Evolutionary conservation across 2,797 vertebrate species (phyloP).

Genomic region (Tragelaphus oryx): DNA sequence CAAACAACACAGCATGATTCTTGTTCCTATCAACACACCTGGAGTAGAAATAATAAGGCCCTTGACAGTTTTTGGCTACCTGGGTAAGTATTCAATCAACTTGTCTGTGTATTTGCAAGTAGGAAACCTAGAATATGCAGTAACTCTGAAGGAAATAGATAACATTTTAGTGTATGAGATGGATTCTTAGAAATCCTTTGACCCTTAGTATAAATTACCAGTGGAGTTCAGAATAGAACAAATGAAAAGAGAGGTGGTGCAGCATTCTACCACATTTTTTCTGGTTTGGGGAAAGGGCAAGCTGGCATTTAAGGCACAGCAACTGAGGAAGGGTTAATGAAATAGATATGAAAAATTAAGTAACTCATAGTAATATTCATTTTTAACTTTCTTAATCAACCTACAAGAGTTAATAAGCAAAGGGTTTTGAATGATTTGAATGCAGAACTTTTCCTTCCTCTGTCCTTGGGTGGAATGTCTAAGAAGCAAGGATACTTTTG

Average conservation of each 20-base stretch:
- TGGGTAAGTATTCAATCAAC: conserved; percentile 82
- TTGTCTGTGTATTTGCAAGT: not conserved
- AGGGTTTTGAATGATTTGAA: not conserved
- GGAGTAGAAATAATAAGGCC: conserved; percentile 89
- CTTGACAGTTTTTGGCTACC: conserved; percentile 91
- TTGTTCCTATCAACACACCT: conserved; percentile 89
- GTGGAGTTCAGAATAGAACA: not conserved
- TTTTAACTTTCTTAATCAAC: not conserved
- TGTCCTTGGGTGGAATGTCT: not conserved
- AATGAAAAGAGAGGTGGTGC: not conserved
- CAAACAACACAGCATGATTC: conserved; percentile 91
- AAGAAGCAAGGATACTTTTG: not conserved
- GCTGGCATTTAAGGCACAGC: not conserved
- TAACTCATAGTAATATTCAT: not conserved
- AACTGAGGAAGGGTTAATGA: not conserved
- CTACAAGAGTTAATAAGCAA: not conserved
- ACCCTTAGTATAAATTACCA: not conserved
- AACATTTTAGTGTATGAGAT: not conserved
- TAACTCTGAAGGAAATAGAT: not conserved
- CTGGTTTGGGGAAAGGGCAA: not conserved
- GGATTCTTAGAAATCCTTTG: not conserved
- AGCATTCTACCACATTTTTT: not conserved
- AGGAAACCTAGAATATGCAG: not conserved
- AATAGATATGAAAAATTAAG: not conserved
- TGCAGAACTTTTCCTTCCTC: not conserved